Percentiles rank a stretch among this genome's conserved stretches.
These are phyloP conservation scores for Gobiocypris rarus DNA, from an alignment of 2,113 vertebrate genomes.

Conservation along the genomic window DNA sequence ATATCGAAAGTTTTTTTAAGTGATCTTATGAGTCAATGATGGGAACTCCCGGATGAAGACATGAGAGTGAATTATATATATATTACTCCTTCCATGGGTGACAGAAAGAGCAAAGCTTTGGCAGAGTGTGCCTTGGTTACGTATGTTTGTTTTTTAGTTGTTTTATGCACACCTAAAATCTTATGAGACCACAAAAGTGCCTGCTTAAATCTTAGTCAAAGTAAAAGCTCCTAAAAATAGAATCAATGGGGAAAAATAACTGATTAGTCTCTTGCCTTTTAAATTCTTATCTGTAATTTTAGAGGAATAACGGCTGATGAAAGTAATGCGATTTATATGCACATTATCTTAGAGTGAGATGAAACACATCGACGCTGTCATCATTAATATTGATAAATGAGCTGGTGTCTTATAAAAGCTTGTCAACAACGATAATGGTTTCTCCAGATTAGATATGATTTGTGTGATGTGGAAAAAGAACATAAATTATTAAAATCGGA, in stretches of 20 bases:
- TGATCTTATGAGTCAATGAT: not conserved
- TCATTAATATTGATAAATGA: constrained; percentile 11
- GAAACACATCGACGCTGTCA: not conserved
- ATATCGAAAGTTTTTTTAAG: not conserved
- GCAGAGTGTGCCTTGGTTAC: not conserved
- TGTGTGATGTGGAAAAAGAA: constrained; percentile 10
- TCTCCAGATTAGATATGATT: not conserved
- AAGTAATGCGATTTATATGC: not conserved
- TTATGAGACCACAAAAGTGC: not conserved
- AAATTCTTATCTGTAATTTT: not conserved
- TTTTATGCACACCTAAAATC: not conserved
- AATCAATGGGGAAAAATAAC: not conserved
- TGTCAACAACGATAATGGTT: not conserved
- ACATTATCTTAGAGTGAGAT: not conserved
- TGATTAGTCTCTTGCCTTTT: not conserved
- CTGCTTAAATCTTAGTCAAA: not conserved
- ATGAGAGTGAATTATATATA: too few relatives aligned
- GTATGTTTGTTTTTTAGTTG: not conserved
- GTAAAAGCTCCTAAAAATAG: not conserved
- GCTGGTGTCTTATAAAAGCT: not conserved
- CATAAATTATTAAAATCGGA: not conserved
- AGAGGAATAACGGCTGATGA: not conserved
- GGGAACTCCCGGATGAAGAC: not conserved
- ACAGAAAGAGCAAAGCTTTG: too few relatives aligned
- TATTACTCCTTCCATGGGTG: too few relatives aligned